These are phyloP conservation scores for Chelidonichthys spinosus DNA, from an alignment of 2,797 vertebrate genomes.

Conservation along the genomic window DNA sequence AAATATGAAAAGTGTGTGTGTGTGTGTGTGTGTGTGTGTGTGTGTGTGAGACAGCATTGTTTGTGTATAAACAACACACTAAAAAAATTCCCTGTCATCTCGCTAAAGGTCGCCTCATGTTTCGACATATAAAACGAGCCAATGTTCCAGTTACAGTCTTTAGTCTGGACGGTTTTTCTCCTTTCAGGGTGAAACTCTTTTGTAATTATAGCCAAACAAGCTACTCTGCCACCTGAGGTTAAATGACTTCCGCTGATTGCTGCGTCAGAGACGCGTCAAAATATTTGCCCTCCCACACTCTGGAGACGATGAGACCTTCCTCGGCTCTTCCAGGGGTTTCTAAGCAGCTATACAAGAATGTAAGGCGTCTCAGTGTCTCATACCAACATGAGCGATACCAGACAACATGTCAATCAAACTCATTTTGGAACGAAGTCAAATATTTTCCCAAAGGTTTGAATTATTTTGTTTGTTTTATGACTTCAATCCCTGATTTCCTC, in stretches of 20 bases:
- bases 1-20: slow-evolving; percentile 10
- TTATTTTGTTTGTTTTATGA: background rate
- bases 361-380: background rate
- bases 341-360: background rate
- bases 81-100: slow-evolving; percentile 9
- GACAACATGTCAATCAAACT: background rate
- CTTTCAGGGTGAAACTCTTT: slow-evolving; percentile 46
- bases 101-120: slow-evolving; percentile 72
- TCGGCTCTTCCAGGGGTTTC: background rate
- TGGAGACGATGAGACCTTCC: background rate
- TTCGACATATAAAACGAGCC: slow-evolving; percentile 58
- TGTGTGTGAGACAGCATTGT: background rate
- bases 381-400: background rate
- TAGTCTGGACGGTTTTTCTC: slow-evolving; percentile 18
- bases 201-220: slow-evolving; percentile 72
- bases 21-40: slow-evolving; percentile 1
- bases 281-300: slow-evolving; percentile 16
- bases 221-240: slow-evolving; percentile 56
- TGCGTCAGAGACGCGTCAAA: slow-evolving; percentile 33
- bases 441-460: background rate
- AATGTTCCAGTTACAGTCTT: slow-evolving; percentile 50
- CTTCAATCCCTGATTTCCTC: background rate
- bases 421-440: background rate
- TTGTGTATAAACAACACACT: background rate
- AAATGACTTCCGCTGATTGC: slow-evolving; percentile 23